Conservation (phyloP, 2,888 invertebrate species). For the Oxyteleia sp. region DNA sequence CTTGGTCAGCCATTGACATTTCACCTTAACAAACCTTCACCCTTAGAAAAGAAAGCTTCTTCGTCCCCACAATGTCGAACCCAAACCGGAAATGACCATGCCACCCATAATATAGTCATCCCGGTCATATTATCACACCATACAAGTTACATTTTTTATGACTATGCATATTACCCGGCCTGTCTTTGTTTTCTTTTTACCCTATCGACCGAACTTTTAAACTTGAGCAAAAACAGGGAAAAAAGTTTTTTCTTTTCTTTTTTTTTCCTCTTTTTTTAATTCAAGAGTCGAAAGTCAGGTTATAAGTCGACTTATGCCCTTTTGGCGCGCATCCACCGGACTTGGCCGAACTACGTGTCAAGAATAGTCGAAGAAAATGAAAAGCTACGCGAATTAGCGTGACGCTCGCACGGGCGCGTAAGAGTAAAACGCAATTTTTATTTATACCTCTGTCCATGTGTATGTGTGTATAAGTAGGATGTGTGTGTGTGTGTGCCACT, state of each 20-base stretch:
- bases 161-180: neutral
- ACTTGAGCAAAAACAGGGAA: neutral
- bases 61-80: too few species aligned
- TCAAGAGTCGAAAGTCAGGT: slow-evolving; percentile 21
- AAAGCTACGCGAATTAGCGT: slow-evolving; percentile 47
- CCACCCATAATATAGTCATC: too few species aligned
- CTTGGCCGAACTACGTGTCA: slow-evolving; percentile 63
- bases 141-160: neutral
- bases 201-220: neutral
- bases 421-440: slow-evolving; percentile 54
- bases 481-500: slow-evolving; percentile 14
- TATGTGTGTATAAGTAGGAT: slow-evolving; percentile 7
- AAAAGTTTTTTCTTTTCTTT: slow-evolving; percentile 18
- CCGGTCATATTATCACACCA: too few species aligned
- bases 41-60: too few species aligned
- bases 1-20: too few species aligned
- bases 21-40: too few species aligned
- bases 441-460: slow-evolving; percentile 45
- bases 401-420: slow-evolving; percentile 15
- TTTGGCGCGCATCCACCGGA: slow-evolving; percentile 53
- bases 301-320: slow-evolving; percentile 31
- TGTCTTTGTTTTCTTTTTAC: neutral
- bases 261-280: too few species aligned
- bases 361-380: slow-evolving; percentile 58
- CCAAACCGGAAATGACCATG: too few species aligned